Conservation (phyloP, 2,888 invertebrate genomes). For the Agonopterix heracliana region DNA sequence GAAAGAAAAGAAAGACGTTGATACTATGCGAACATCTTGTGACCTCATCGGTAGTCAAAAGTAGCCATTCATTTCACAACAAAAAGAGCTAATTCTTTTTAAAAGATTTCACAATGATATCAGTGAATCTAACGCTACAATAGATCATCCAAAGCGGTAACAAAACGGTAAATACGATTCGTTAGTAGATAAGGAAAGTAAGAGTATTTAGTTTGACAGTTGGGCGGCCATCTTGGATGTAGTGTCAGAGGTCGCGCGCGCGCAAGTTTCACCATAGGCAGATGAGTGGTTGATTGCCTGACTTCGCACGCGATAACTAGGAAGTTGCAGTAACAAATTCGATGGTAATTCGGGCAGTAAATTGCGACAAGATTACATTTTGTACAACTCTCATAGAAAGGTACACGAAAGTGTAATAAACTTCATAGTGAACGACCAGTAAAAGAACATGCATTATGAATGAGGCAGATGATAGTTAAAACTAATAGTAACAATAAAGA, state of each 20-base stretch:
- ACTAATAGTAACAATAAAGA: background rate
- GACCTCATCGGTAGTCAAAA: constrained; percentile 9
- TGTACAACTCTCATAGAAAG: constrained; percentile 16
- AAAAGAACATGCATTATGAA: too few species aligned
- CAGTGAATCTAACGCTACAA: constrained; percentile 37
- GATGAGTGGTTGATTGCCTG: constrained; percentile 46
- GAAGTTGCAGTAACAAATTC: constrained; percentile 35
- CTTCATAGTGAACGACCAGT: too few species aligned
- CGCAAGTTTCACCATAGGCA: constrained; percentile 54
- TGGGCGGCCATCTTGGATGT: constrained; percentile 56
- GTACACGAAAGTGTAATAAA: too few species aligned
- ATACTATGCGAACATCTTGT: background rate
- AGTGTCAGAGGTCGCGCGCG: constrained; percentile 61
- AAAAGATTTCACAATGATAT: constrained; percentile 39
- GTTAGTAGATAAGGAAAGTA: constrained; percentile 61
- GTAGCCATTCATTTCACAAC: constrained; percentile 28
- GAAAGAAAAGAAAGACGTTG: background rate
- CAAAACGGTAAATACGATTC: constrained; percentile 46
- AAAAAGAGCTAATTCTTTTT: constrained; percentile 38
- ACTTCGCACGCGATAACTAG: constrained; percentile 34
- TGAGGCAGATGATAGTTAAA: too few species aligned
- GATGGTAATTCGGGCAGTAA: constrained; percentile 33
- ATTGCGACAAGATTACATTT: constrained; percentile 12
- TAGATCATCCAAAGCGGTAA: constrained; percentile 33
- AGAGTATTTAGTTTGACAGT: constrained; percentile 63